These are phyloP conservation scores for Micromys minutus DNA, from an alignment of 2,113 vertebrate species.

Conservation along the genomic window DNA sequence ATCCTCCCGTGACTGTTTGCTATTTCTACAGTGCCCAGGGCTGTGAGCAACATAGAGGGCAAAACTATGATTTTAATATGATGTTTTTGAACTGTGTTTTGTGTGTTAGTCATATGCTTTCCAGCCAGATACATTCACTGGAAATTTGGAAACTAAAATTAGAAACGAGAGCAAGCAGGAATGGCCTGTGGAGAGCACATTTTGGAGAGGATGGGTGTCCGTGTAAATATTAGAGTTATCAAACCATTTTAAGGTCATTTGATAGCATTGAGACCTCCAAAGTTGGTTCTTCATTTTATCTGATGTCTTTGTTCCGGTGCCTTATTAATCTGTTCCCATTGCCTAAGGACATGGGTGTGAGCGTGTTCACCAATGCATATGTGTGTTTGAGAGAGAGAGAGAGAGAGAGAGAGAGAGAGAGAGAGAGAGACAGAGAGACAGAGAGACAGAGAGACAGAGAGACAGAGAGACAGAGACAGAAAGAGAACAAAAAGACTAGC, in stretches of 20 bases:
- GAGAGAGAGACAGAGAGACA: neutral
- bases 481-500: neutral
- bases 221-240: neutral
- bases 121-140: constrained; percentile 56
- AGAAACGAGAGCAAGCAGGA: constrained; percentile 66
- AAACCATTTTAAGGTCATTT: constrained; percentile 38
- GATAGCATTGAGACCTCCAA: neutral
- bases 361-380: neutral
- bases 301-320: neutral
- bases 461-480: neutral
- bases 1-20: neutral
- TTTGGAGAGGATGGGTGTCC: constrained; percentile 8
- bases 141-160: constrained; percentile 74
- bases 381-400: neutral
- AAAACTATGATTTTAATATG: constrained; percentile 55
- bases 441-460: neutral
- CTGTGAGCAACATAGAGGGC: neutral
- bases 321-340: neutral
- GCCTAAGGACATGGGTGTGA: neutral
- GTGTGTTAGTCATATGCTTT: constrained; percentile 49
- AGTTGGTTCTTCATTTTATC: neutral
- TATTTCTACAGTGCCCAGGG: neutral
- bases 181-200: constrained; percentile 12
- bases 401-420: neutral
- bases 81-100: constrained; percentile 56